phyloP scores from a whole-genome alignment of 2,113 vertebrate species.

The Chauna torquata region DNA sequence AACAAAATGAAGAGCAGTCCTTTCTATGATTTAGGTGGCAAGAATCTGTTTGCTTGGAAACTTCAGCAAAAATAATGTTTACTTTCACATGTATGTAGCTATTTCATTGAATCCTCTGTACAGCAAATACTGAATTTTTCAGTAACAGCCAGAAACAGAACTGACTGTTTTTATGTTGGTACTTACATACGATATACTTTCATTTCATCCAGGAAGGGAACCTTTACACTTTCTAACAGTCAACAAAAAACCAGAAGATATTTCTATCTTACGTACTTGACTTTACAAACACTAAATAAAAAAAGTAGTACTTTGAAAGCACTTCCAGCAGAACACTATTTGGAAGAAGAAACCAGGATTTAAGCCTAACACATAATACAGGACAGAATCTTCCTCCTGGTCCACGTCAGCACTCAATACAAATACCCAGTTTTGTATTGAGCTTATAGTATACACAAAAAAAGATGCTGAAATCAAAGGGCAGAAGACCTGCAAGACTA shows the following conservation, averaged over 20 bases:
- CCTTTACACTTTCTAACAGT: too few relatives aligned
- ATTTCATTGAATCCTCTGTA: too few relatives aligned
- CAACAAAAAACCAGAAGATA: neutral
- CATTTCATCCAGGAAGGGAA: too few relatives aligned
- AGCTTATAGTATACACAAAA: neutral
- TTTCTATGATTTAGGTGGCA: too few relatives aligned
- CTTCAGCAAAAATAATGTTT: too few relatives aligned
- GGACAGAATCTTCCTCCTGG: neutral
- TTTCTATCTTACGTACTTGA: neutral
- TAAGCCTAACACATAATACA: neutral
- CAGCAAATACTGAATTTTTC: too few relatives aligned
- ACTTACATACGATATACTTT: too few relatives aligned
- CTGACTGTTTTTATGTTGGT: too few relatives aligned
- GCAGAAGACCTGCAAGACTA: neutral
- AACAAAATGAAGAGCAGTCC: too few relatives aligned
- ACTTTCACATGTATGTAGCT: too few relatives aligned
- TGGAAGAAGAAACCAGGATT: neutral
- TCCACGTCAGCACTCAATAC: neutral
- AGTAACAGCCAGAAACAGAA: too few relatives aligned
- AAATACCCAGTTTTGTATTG: neutral
- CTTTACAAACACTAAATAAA: neutral
- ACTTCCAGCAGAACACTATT: neutral
- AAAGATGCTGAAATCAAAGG: neutral
- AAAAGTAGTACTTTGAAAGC: neutral
- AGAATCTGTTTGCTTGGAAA: too few relatives aligned